These are phyloP conservation scores for Prunella fulvescens DNA, from an alignment of 2,113 vertebrate species.

Conservation along the genomic window DNA sequence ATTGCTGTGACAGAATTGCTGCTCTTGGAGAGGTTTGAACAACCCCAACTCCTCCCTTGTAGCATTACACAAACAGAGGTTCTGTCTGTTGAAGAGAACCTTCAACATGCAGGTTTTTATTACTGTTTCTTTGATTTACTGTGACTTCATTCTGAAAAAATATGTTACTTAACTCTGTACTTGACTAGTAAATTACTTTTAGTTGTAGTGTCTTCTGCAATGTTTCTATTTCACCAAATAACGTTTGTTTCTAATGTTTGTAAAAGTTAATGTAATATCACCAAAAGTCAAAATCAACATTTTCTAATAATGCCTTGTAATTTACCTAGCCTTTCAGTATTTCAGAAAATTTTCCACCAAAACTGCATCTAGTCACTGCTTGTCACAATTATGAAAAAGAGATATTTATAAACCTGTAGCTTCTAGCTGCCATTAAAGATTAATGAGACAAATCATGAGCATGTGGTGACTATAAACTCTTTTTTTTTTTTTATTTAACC, in stretches of 20 bases:
- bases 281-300: neutral
- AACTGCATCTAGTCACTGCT: conserved; percentile 5
- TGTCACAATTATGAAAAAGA: conserved; percentile 18
- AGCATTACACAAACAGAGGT: neutral
- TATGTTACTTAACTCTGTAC: neutral
- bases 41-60: neutral
- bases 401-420: conserved; percentile 58
- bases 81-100: neutral
- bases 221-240: conserved; percentile 8
- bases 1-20: neutral
- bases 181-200: neutral
- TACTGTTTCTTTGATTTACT: neutral
- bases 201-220: neutral
- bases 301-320: conserved; percentile 67
- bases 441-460: neutral
- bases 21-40: neutral
- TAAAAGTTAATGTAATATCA: neutral
- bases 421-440: conserved; percentile 54
- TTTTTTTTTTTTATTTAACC: neutral
- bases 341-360: conserved; percentile 43
- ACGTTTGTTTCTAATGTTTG: conserved; percentile 36
- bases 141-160: neutral
- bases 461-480: neutral
- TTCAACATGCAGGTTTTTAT: neutral
- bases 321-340: conserved; percentile 60